A percentile compares a stretch with the other conserved stretches of the same genome.
Conservation (phyloP, 2,888 invertebrate genomes). For the Calliopum simillimum region DNA sequence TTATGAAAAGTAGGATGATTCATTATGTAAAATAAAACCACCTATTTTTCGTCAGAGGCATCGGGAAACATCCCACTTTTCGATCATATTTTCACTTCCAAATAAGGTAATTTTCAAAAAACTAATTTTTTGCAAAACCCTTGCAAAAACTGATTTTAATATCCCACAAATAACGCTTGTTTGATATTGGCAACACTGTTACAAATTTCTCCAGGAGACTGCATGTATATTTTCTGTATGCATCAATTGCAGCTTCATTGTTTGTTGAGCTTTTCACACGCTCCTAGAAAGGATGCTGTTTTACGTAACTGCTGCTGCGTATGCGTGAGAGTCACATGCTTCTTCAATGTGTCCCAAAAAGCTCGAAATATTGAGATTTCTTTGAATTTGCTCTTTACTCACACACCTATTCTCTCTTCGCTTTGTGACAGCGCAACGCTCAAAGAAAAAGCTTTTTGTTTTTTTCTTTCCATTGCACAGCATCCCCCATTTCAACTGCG, state of each 20-base stretch:
- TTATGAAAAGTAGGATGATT: too few relatives aligned
- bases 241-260: constrained; percentile 6
- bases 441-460: neutral
- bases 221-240: constrained; percentile 31
- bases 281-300: too few relatives aligned
- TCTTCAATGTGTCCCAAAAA: constrained; percentile 45
- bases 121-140: too few relatives aligned
- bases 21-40: too few relatives aligned
- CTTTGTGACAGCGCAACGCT: neutral
- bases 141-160: too few relatives aligned
- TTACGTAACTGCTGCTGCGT: constrained; percentile 13
- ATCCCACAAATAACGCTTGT: too few relatives aligned
- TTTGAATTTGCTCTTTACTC: neutral
- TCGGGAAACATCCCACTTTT: too few relatives aligned
- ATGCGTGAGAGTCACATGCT: constrained; percentile 34
- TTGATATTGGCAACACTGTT: too few relatives aligned
- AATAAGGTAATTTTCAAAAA: too few relatives aligned
- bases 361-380: constrained; percentile 31
- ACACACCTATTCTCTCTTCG: neutral
- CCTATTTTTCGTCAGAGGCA: too few relatives aligned
- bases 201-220: constrained; percentile 2
- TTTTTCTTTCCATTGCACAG: neutral
- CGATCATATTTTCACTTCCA: too few relatives aligned
- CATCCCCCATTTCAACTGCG: constrained; percentile 13
- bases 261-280: too few relatives aligned